Conservation (phyloP, 2,888 invertebrate species). For the Drosophila parthenogenetica region DNA sequence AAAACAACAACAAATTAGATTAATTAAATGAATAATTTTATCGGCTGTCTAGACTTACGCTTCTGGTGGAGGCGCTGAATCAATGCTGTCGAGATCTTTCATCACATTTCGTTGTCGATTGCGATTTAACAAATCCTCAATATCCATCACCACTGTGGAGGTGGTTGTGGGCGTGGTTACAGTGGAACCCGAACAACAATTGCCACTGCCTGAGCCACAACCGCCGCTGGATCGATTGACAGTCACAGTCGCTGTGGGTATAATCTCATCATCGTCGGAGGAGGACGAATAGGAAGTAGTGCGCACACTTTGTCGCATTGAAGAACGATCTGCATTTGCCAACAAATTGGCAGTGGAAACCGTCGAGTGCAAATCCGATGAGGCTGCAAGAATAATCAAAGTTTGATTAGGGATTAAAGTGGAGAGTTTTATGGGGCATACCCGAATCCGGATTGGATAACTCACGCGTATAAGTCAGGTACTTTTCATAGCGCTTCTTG, state of each 20-base stretch:
- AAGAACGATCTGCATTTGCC: constrained; percentile 68
- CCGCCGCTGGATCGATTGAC: constrained; percentile 34
- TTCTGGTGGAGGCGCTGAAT: constrained; percentile 53
- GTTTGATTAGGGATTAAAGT: neutral
- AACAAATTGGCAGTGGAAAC: constrained; percentile 83
- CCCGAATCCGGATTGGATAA: constrained; percentile 85
- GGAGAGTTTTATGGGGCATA: constrained; percentile 40
- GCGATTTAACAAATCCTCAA: constrained; percentile 87
- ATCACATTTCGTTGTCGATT: constrained; percentile 57
- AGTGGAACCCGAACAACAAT: constrained; percentile 79
- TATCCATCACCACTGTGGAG: constrained; percentile 86
- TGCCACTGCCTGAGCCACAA: constrained; percentile 79
- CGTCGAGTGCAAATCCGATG: constrained; percentile 80
- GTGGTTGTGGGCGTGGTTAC: constrained; percentile 73
- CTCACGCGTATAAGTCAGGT: constrained; percentile 88
- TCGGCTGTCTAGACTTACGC: constrained; percentile 33
- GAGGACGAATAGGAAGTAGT: constrained; percentile 83
- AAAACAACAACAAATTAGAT: neutral
- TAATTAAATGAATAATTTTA: neutral
- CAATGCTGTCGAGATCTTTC: constrained; percentile 60
- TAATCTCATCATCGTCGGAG: constrained; percentile 83
- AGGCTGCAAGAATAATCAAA: constrained; percentile 46
- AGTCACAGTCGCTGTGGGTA: constrained; percentile 59
- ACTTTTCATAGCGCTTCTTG: constrained; percentile 89
- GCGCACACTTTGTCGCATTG: constrained; percentile 69